These are phyloP conservation scores for Sarcophaga caerulescens DNA, from an alignment of 2,888 invertebrate species.

Conservation along the genomic window DNA sequence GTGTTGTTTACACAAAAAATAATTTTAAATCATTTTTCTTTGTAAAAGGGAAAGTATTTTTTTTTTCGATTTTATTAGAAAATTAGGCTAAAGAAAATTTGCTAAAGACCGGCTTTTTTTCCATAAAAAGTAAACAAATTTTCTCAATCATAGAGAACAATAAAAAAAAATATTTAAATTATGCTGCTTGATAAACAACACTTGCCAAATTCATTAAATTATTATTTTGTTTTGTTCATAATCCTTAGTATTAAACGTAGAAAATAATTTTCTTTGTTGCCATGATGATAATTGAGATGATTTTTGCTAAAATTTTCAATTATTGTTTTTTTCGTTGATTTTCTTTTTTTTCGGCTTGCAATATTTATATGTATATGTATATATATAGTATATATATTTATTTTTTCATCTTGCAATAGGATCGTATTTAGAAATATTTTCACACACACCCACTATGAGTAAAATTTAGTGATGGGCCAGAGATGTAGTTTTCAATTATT, in stretches of 20 bases:
- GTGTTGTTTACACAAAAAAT: no score
- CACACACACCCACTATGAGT: not conserved
- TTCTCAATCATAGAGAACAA: not conserved
- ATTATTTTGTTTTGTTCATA: not conserved
- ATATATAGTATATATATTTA: not conserved
- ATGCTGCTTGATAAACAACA: not conserved
- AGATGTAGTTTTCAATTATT: no score
- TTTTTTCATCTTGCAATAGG: not conserved
- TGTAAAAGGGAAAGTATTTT: no score
- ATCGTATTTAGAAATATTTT: conserved; percentile 16
- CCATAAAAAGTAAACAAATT: conserved; percentile 4
- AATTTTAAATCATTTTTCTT: no score
- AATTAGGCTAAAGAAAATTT: not conserved
- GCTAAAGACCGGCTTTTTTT: conserved; percentile 34
- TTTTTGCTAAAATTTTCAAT: not conserved
- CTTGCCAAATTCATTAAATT: not conserved
- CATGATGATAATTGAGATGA: no score
- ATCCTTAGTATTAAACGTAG: not conserved
- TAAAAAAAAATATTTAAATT: not conserved
- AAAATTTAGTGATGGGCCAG: not conserved
- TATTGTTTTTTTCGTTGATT: not conserved
- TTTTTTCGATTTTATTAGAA: no score
- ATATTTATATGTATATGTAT: no score
- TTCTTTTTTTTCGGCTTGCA: not conserved
- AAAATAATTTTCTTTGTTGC: not conserved